Evolutionary conservation across 2,888 invertebrate species (phyloP).

Genomic region (Agrypnus murinus): DNA sequence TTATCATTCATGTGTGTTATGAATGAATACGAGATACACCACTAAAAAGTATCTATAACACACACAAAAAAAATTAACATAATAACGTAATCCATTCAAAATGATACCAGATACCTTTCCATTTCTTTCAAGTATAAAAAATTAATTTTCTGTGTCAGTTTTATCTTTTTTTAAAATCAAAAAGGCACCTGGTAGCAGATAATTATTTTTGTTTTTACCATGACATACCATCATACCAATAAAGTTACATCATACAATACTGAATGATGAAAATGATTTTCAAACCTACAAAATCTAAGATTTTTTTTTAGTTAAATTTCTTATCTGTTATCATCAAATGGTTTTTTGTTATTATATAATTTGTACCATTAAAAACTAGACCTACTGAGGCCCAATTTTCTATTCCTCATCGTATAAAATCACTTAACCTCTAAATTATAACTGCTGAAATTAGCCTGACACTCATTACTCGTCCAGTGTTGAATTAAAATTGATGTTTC

Average conservation of each 20-base stretch:
- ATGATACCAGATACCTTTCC: conserved; percentile 17
- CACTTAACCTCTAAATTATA: conserved; percentile 53
- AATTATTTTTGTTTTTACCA: not conserved
- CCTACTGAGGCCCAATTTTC: conserved; percentile 18
- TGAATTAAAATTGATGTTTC: conserved; percentile 78
- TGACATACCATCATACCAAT: not conserved
- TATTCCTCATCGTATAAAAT: conserved; percentile 36
- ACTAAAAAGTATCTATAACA: no score
- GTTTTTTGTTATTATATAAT: conserved; percentile 28
- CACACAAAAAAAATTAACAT: no score
- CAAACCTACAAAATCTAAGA: conserved; percentile 3
- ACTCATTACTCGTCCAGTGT: conserved; percentile 84
- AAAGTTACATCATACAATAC: not conserved
- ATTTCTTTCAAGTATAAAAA: conserved; percentile 1
- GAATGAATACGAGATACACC: no score
- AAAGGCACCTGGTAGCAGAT: conserved; percentile 26
- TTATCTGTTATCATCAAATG: not conserved
- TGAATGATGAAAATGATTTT: conserved; percentile 6
- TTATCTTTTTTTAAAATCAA: not conserved
- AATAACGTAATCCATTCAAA: not conserved
- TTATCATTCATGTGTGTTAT: no score
- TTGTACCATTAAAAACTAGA: conserved; percentile 46
- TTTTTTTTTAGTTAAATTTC: not conserved
- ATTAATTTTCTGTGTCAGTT: conserved; percentile 16
- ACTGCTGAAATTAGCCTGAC: conserved; percentile 73